A percentile compares a stretch with the other conserved stretches of the same genome.
phyloP scores from a whole-genome alignment of 2,113 vertebrate genomes.

The Stictonetta naevosa region DNA sequence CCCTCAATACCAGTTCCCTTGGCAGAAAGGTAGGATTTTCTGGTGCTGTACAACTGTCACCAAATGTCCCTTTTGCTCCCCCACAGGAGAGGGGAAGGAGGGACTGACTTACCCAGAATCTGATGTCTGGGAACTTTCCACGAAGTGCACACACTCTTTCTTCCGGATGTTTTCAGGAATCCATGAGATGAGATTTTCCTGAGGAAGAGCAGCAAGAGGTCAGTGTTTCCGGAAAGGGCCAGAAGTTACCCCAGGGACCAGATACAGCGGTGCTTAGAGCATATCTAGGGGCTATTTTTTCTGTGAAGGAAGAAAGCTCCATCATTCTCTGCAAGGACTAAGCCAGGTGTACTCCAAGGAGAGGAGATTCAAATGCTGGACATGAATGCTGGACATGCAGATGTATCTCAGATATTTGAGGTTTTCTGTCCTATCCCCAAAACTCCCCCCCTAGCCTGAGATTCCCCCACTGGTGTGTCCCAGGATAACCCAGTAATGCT shows the following conservation, averaged over 20 bases:
- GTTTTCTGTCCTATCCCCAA: neutral
- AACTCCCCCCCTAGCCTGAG: neutral
- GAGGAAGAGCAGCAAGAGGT: neutral
- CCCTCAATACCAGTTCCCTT: neutral
- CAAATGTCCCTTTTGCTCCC: neutral
- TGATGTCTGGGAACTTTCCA: conserved; percentile 71
- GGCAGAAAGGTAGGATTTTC: neutral
- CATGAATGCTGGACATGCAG: neutral
- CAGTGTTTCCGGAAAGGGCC: neutral
- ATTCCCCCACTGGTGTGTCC: neutral
- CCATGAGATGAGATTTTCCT: conserved; percentile 81
- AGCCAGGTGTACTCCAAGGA: neutral
- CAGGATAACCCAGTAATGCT: fast-evolving
- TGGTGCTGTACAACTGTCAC: neutral
- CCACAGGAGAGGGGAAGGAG: neutral
- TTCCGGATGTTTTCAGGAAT: conserved; percentile 86
- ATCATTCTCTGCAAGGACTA: fast-evolving
- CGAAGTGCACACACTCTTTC: conserved; percentile 87
- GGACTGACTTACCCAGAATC: conserved; percentile 72
- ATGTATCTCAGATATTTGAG: neutral
- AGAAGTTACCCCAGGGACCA: neutral
- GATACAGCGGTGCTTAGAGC: neutral
- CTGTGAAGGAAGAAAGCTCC: neutral
- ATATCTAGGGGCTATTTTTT: neutral
- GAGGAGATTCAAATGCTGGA: neutral